Percentiles rank a stretch among this genome's conserved stretches.
These are phyloP conservation scores for Percina caprodes DNA, from an alignment of 2,113 vertebrate genomes.

Conservation along the genomic window DNA sequence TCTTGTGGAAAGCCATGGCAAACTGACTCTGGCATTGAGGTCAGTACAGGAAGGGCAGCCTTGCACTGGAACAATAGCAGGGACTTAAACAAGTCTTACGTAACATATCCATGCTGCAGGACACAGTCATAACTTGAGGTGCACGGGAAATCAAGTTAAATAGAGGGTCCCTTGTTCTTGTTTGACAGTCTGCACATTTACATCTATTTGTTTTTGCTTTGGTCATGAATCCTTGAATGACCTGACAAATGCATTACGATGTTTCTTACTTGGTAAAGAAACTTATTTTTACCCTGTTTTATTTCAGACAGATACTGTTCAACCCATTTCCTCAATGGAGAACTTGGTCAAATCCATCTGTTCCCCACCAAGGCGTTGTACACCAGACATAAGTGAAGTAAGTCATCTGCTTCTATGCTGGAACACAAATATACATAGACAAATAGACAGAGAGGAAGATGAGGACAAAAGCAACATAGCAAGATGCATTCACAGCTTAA, in stretches of 20 bases:
- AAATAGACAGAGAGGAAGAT: neutral
- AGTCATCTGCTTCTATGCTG: conserved; percentile 45
- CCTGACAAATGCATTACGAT: neutral
- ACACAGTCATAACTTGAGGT: conserved; percentile 33
- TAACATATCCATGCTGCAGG: conserved; percentile 55
- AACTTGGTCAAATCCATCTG: conserved; percentile 55
- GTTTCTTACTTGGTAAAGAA: neutral
- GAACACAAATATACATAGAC: neutral
- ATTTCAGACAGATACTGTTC: conserved; percentile 46
- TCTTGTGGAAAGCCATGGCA: conserved; percentile 41
- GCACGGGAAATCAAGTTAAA: conserved; percentile 31
- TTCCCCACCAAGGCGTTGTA: conserved; percentile 53
- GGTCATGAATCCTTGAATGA: rapidly evolving
- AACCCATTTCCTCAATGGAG: conserved; percentile 69
- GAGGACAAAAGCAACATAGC: neutral
- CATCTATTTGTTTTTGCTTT: neutral
- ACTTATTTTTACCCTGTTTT: neutral
- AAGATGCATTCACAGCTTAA: neutral
- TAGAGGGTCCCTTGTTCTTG: conserved; percentile 10
- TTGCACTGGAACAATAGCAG: conserved; percentile 75
- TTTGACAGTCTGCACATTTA: conserved; percentile 29
- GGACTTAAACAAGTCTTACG: conserved; percentile 73
- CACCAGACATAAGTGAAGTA: conserved; percentile 64
- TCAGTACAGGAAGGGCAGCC: conserved; percentile 75
- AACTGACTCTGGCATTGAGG: conserved; percentile 41